Percentiles rank a stretch among this genome's conserved stretches.
These are phyloP conservation scores for Antheraea mylitta DNA, from an alignment of 1,140 invertebrate genomes.

Conservation along the genomic window DNA sequence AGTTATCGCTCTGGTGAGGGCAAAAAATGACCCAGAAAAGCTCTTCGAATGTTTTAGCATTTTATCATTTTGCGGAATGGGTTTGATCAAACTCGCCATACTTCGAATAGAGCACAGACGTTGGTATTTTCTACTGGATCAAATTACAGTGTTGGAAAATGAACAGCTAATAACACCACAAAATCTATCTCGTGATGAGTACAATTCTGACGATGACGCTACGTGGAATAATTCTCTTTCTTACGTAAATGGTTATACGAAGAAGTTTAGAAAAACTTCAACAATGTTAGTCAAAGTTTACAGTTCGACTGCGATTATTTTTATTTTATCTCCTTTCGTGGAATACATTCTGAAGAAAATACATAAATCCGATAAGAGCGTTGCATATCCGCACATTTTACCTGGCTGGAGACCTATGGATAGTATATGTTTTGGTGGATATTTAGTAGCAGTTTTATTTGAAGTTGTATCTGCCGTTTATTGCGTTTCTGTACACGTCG, in stretches of 20 bases:
- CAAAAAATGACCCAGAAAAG: constrained; percentile 38
- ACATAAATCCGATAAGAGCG: constrained; percentile 15
- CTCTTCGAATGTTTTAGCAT: constrained; percentile 54
- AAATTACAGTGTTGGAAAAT: constrained; percentile 39
- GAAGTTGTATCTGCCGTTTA: constrained; percentile 46
- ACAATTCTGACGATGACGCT: constrained; percentile 43
- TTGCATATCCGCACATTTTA: constrained; percentile 44
- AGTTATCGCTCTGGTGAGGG: constrained; percentile 33
- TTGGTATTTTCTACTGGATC: constrained; percentile 37
- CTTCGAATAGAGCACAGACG: constrained; percentile 26
- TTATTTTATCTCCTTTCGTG: constrained; percentile 48
- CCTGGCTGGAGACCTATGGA: constrained; percentile 50
- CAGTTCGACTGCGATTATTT: constrained; percentile 40
- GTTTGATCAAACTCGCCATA: constrained; percentile 42
- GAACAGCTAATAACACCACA: constrained; percentile 19
- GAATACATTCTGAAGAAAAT: constrained; percentile 34
- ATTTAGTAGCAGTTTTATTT: constrained; percentile 34
- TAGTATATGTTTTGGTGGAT: constrained; percentile 27
- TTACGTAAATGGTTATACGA: constrained; percentile 39
- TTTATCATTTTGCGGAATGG: constrained; percentile 51
- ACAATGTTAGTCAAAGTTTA: constrained; percentile 41
- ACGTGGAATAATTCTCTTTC: constrained; percentile 25
- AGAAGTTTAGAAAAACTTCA: constrained; percentile 34
- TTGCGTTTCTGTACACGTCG: constrained; percentile 48
- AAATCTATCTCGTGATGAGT: constrained; percentile 25